phyloP scores from a whole-genome alignment of 2,113 vertebrate species.

The Synchiropus splendidus region DNA sequence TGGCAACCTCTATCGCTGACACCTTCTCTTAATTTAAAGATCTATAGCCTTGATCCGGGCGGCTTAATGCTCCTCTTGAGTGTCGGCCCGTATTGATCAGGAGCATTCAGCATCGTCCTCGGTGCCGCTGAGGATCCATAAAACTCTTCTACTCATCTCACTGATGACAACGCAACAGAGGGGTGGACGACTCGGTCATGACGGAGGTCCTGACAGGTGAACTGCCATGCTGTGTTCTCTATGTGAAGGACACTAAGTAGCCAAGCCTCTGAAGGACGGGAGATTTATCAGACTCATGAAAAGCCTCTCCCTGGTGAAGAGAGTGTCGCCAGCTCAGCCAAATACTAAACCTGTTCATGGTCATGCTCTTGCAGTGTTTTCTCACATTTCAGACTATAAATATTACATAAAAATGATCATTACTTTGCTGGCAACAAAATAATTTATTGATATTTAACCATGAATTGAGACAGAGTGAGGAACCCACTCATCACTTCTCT shows the following conservation, averaged over 20 bases:
- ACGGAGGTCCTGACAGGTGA: constrained; percentile 1
- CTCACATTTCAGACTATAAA: too few species aligned
- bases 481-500: too few species aligned
- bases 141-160: constrained; percentile 10
- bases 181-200: constrained; percentile 14
- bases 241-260: constrained; percentile 1
- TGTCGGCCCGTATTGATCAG: constrained; percentile 18
- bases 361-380: too few species aligned
- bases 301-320: constrained; percentile 17
- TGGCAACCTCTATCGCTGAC: too few species aligned
- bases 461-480: too few species aligned
- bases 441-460: too few species aligned
- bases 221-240: not conserved
- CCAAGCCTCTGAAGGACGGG: constrained; percentile 1
- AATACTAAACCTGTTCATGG: too few species aligned
- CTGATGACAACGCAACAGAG: constrained; percentile 4
- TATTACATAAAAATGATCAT: too few species aligned
- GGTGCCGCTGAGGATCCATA: constrained; percentile 2
- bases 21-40: not conserved
- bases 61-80: constrained; percentile 7
- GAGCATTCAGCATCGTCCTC: not conserved
- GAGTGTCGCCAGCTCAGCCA: too few species aligned
- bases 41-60: constrained; percentile 3
- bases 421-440: too few species aligned
- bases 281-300: constrained; percentile 8